Conservation (phyloP, 2,797 vertebrate genomes). For the Ateles fusciceps region DNA sequence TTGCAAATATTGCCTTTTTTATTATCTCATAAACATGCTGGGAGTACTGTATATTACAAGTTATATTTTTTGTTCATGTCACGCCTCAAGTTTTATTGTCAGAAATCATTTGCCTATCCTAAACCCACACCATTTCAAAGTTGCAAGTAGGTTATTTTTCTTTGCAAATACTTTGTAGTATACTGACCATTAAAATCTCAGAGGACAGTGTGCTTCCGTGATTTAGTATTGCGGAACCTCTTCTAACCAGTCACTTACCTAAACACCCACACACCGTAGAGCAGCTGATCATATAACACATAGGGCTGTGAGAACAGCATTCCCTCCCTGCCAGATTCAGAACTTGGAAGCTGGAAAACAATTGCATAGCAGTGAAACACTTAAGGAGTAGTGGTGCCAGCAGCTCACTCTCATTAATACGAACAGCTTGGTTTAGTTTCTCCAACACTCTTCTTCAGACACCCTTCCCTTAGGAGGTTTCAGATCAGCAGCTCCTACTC, state of each 20-base stretch:
- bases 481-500: conserved; percentile 68
- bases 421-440: conserved; percentile 72
- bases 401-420: conserved; percentile 69
- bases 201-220: conserved; percentile 43
- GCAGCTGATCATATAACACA: conserved; percentile 54
- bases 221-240: conserved; percentile 45
- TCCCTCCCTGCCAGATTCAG: conserved; percentile 15
- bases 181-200: conserved; percentile 34
- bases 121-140: conserved; percentile 58
- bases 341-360: conserved; percentile 64
- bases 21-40: conserved; percentile 68
- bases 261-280: conserved; percentile 53
- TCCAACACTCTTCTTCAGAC: conserved; percentile 68
- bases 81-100: conserved; percentile 63
- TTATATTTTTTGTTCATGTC: conserved; percentile 59
- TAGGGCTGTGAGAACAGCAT: conserved; percentile 34
- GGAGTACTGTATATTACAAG: conserved; percentile 62
- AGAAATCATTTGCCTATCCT: conserved; percentile 64
- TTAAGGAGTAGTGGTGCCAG: conserved; percentile 60
- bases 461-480: conserved; percentile 82
- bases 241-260: conserved; percentile 54
- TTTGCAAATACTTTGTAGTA: background rate
- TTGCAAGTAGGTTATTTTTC: conserved; percentile 56
- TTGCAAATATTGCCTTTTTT: conserved; percentile 55
- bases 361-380: conserved; percentile 68